Base-by-base conservation (phyloP, 2,113 vertebrate genomes). In the Bathybates hornii region DNA sequence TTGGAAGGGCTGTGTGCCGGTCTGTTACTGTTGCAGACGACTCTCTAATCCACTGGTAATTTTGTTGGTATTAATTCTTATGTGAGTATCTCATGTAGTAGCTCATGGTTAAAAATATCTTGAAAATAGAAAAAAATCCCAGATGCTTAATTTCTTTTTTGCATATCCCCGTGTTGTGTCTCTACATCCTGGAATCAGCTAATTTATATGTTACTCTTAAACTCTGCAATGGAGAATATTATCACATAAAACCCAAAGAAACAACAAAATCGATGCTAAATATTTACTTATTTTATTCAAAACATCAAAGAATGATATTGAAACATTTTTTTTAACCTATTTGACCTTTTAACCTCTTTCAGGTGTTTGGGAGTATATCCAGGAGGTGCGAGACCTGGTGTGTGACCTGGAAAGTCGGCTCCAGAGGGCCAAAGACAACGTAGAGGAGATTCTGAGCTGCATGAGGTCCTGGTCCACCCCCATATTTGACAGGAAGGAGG, bases 341-440 rank as follows among this genome's bases (percentile, higher is more conserved):
- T 7, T 68, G 10, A 66, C 43, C 38, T 68, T 29, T 86, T 9
- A 36, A 27, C 3, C 52, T 43, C 57, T 27, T 9, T 85, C 32
- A 99, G 99, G 96, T 14, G 92, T 96, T 71, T 98, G 97, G 97
- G 96, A 96, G 84, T 97, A 95, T 85, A 96, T 98, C 89, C 97
- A 97, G 7, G 53, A 90, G 34, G 63, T 97, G 54, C 92, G 96
- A 24, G 93, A 94, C 5, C 83, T 32, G 3, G 94, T 99, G 59
- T 95, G 79, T 66, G 97, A 97, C 90, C 96, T 99, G 12, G 97
- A 99, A 86, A 90, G 53, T 87, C 95, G 97, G 88, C 93, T 98
- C 43, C 97, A 98, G 94, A 98, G 94, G 90, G 91, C 96, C 76
- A 97, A 98, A 92, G 96, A 95, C 93, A 98, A 99, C 0, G 92